phyloP scores from a whole-genome alignment of 2,113 vertebrate genomes.

The Perognathus longimembris region DNA sequence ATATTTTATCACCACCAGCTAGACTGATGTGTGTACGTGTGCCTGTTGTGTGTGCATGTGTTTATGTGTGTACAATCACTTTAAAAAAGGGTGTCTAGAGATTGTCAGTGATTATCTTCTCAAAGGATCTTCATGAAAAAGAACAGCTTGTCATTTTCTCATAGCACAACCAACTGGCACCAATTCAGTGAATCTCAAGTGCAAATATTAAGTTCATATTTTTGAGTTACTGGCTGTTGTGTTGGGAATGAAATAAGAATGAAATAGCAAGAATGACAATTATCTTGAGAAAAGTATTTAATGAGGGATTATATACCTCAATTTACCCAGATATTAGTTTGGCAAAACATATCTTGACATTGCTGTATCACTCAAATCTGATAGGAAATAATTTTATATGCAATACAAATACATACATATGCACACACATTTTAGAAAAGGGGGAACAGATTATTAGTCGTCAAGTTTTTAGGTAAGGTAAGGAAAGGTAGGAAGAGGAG shows the following conservation, averaged over 20 bases:
- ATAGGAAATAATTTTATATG: not conserved
- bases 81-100: not conserved
- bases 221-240: not conserved
- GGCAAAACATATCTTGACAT: not conserved
- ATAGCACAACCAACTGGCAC: not conserved
- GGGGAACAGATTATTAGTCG: not conserved
- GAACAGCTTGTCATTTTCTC: not conserved
- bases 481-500: too few relatives aligned
- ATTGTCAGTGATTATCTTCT: not conserved
- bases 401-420: not conserved
- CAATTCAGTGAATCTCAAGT: not conserved
- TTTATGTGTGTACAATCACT: not conserved
- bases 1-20: not conserved
- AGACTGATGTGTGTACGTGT: not conserved
- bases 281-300: not conserved
- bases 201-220: not conserved
- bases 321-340: constrained; percentile 25
- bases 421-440: not conserved
- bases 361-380: not conserved
- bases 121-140: not conserved
- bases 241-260: not conserved
- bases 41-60: not conserved
- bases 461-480: not conserved
- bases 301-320: constrained; percentile 46
- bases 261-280: not conserved